Evolutionary conservation across 2,797 vertebrate genomes (phyloP).

Genomic region (Argyrosomus regius): DNA sequence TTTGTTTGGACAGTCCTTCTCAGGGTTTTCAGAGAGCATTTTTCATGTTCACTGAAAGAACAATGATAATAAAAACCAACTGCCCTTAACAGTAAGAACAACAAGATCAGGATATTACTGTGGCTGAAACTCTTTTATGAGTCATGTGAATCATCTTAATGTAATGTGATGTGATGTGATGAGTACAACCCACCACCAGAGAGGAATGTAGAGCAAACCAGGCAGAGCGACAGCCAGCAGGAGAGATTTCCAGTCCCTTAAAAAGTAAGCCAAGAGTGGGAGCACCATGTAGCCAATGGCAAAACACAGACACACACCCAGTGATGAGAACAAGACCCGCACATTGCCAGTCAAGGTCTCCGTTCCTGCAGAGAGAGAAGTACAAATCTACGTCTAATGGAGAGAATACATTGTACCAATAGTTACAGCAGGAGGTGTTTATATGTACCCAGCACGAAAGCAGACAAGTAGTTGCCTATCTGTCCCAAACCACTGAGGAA

Average conservation of each 20-base stretch:
- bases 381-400: background rate
- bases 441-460: conserved; percentile 88
- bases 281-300: conserved; percentile 88
- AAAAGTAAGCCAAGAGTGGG: conserved; percentile 87
- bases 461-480: conserved; percentile 89
- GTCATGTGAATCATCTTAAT: background rate
- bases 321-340: conserved; percentile 81
- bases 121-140: background rate
- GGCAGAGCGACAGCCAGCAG: conserved; percentile 83
- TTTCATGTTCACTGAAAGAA: too few relatives aligned
- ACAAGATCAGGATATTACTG: background rate
- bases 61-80: background rate
- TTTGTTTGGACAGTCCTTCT: too few relatives aligned
- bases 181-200: conserved; percentile 87
- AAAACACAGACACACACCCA: conserved; percentile 87
- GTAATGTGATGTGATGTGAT: background rate
- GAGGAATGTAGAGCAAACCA: conserved; percentile 79
- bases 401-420: background rate
- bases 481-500: conserved; percentile 89
- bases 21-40: too few relatives aligned
- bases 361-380: conserved; percentile 77
- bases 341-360: conserved; percentile 87
- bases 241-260: conserved; percentile 86
- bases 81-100: background rate
- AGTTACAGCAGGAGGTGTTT: background rate